Evolutionary conservation across 2,797 vertebrate species (phyloP).

Genomic region (Mus caroli): DNA sequence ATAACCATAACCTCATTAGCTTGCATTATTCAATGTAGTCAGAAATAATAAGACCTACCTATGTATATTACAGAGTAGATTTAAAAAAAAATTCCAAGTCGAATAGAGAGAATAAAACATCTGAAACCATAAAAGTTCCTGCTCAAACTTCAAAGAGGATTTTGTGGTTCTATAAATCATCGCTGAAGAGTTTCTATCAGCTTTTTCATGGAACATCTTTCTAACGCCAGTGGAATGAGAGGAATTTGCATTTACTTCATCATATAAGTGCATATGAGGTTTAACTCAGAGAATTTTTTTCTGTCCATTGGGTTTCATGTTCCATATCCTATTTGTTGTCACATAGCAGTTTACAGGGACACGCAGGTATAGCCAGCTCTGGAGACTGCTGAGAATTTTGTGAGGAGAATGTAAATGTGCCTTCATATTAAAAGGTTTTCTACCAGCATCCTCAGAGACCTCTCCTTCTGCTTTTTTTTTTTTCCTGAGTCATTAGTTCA

Average conservation of each 20-base stretch:
- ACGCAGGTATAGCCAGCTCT: not conserved
- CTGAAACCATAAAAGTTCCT: constrained; percentile 58
- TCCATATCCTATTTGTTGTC: not conserved
- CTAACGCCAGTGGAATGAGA: constrained; percentile 17
- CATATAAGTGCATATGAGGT: not conserved
- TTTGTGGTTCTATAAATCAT: constrained; percentile 5
- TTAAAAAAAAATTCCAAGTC: constrained; percentile 1
- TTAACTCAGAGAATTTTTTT: constrained; percentile 1
- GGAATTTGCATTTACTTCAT: constrained; percentile 37
- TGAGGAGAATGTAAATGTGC: not conserved
- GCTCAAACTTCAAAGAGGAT: constrained; percentile 3
- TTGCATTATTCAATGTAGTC: not conserved
- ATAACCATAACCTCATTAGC: not conserved
- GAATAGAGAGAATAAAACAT: constrained; percentile 47
- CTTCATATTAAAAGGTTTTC: not conserved
- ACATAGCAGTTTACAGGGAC: not conserved
- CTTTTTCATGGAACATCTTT: constrained; percentile 51
- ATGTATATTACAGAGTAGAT: constrained; percentile 50
- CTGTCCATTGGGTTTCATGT: constrained; percentile 32
- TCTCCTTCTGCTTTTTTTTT: not conserved
- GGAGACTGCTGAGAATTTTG: not conserved
- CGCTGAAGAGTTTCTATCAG: constrained; percentile 21
- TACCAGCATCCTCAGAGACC: not conserved
- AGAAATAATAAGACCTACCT: constrained; percentile 12
- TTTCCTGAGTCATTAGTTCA: not conserved